These are phyloP conservation scores for Micoletzkya japonica DNA, from an alignment of 2,888 invertebrate genomes.

Conservation along the genomic window DNA sequence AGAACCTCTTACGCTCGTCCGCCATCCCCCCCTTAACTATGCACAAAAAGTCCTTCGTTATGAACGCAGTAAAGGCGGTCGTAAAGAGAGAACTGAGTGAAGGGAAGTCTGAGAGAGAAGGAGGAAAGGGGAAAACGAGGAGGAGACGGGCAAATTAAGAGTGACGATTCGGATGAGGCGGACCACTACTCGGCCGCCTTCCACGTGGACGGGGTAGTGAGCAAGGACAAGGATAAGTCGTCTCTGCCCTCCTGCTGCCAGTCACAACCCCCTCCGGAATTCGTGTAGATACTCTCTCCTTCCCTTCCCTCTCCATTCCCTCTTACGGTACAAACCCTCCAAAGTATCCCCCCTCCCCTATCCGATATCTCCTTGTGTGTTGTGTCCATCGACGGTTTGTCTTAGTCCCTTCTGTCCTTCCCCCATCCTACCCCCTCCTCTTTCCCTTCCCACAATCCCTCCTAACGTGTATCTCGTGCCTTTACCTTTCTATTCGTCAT, in stretches of 20 bases:
- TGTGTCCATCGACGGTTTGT: not conserved
- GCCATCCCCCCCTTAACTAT: no score
- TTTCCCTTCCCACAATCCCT: not conserved
- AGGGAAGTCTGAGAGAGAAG: constrained; percentile 25
- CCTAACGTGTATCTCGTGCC: constrained; percentile 6
- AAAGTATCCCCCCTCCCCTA: not conserved
- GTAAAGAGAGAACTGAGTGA: no score
- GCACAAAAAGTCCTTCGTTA: no score
- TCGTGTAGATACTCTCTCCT: constrained; percentile 32
- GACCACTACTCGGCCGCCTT: constrained; percentile 56
- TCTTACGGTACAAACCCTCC: not conserved
- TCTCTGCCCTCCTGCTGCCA: constrained; percentile 21
- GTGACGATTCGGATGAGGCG: constrained; percentile 47
- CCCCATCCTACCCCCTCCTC: not conserved
- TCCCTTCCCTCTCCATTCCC: not conserved
- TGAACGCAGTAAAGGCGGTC: no score
- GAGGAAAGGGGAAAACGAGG: not conserved
- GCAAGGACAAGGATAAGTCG: constrained; percentile 44
- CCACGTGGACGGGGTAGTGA: constrained; percentile 63
- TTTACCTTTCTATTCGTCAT: constrained; percentile 10
- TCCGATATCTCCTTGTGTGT: constrained; percentile 4
- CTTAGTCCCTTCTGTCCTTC: not conserved
- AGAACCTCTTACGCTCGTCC: no score
- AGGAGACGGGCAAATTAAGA: constrained; percentile 24
- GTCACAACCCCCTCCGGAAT: constrained; percentile 42